Percentiles rank a stretch among this genome's conserved stretches.
phyloP scores from a whole-genome alignment of 2,113 vertebrate genomes.

The Epinephelus lanceolatus region DNA sequence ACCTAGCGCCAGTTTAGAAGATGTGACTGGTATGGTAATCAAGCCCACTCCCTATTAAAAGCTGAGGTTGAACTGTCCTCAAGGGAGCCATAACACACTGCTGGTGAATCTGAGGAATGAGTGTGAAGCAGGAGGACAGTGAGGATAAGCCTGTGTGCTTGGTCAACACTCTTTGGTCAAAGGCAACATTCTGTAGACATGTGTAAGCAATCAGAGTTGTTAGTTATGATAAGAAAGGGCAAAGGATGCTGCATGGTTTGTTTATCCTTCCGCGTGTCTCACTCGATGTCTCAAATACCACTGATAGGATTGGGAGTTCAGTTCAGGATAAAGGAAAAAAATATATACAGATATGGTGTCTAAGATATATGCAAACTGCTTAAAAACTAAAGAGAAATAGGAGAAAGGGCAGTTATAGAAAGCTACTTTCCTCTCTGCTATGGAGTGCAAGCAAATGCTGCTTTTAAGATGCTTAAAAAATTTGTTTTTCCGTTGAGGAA shows the following conservation, averaged over 20 bases:
- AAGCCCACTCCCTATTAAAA: neutral
- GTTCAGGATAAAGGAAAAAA: neutral
- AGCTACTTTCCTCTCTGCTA: too few species aligned
- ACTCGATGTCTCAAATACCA: neutral
- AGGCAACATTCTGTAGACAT: constrained; percentile 6
- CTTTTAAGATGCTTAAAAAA: neutral
- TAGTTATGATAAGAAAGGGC: constrained; percentile 14
- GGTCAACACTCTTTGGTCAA: neutral
- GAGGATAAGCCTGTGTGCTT: neutral
- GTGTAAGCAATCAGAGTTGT: neutral
- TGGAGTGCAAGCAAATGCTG: too few species aligned
- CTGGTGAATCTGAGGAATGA: constrained; percentile 40
- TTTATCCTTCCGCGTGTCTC: neutral
- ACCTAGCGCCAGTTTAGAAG: too few species aligned
- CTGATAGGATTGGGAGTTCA: neutral
- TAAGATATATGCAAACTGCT: too few species aligned
- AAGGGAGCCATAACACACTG: neutral
- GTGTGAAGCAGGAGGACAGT: neutral
- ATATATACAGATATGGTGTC: too few species aligned
- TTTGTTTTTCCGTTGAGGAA: neutral
- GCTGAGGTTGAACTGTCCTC: neutral
- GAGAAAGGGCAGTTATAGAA: neutral
- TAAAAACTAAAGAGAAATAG: too few species aligned
- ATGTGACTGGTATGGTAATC: too few species aligned
- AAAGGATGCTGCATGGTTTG: neutral